Evolutionary conservation across 2,888 invertebrate genomes (phyloP).

Genomic region (Hofmannophila pseudospretella): DNA sequence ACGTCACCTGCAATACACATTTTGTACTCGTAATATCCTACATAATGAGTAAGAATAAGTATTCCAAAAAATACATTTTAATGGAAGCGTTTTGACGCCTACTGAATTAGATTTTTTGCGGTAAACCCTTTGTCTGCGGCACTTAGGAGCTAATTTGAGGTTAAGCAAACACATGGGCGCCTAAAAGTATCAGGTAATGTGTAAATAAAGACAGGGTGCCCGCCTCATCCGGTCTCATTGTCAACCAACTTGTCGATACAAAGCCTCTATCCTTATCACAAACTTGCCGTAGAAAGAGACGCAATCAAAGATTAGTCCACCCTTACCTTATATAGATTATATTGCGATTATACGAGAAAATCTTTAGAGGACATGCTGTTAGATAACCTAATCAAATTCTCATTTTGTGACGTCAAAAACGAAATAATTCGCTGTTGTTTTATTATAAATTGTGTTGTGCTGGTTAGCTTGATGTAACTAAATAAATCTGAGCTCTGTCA

Average conservation of each 20-base stretch:
- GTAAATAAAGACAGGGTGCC: conserved; percentile 56
- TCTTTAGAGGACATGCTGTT: background rate
- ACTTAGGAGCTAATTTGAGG: conserved; percentile 41
- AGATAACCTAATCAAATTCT: background rate
- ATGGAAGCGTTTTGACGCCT: conserved; percentile 14
- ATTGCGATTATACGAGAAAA: background rate
- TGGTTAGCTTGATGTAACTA: no score
- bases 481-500: no score
- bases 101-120: conserved; percentile 22
- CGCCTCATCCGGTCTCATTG: conserved; percentile 17
- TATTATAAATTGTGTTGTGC: no score
- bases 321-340: background rate
- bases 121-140: conserved; percentile 32
- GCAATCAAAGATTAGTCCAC: background rate
- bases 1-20: no score
- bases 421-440: no score
- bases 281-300: conserved; percentile 1
- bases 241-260: conserved; percentile 2
- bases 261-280: background rate
- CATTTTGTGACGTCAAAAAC: background rate
- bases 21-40: no score
- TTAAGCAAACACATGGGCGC: conserved; percentile 32
- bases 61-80: conserved; percentile 14
- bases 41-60: background rate
- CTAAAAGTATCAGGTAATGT: conserved; percentile 38